A percentile compares a stretch with the other conserved stretches of the same genome.
phyloP scores from a whole-genome alignment of 2,888 invertebrate species.

The Lutraria lutraria region DNA sequence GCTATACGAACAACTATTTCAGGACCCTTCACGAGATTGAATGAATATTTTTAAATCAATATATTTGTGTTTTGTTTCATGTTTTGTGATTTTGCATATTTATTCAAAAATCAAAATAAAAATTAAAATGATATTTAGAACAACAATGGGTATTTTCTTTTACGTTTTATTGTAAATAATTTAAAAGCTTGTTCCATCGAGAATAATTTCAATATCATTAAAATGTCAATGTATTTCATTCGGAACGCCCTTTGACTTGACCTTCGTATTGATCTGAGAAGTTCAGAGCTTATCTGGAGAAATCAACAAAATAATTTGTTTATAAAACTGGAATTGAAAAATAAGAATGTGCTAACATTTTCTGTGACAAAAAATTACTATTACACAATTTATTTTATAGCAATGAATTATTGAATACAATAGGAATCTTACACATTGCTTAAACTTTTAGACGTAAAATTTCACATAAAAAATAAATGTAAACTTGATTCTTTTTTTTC shows the following conservation, averaged over 20 bases:
- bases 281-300: not conserved
- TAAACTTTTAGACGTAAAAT: not conserved
- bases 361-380: not conserved
- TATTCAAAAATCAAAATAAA: constrained; percentile 30
- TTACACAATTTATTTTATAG: not conserved
- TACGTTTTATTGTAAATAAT: not conserved
- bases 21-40: not conserved
- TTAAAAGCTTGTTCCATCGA: not conserved
- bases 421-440: not conserved
- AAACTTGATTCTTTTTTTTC: not conserved
- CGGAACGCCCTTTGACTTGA: not conserved
- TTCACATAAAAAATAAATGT: constrained; percentile 11
- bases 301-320: not conserved
- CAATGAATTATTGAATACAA: not conserved
- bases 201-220: not conserved
- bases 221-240: not conserved
- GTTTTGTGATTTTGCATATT: not conserved
- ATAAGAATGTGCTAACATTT: not conserved
- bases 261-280: not conserved
- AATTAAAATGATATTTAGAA: constrained; percentile 20
- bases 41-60: not conserved
- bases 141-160: constrained; percentile 43
- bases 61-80: not conserved
- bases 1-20: not conserved
- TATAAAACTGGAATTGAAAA: not conserved